Evolutionary conservation across 1,140 invertebrate species (phyloP), one percentile per base, ranked within the genome.

Genomic region (Drosophila tristis): DNA sequence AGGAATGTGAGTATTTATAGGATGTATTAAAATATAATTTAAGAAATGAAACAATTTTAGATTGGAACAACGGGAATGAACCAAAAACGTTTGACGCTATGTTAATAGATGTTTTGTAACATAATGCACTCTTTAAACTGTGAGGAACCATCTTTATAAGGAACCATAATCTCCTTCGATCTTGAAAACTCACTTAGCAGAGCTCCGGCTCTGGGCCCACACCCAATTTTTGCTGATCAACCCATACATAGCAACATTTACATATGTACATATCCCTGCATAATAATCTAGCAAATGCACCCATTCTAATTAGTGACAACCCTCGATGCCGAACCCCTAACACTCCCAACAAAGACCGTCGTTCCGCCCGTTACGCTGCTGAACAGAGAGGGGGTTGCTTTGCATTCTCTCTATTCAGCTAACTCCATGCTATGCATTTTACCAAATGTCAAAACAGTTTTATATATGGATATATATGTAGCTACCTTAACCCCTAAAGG

Each of bases 371-470:
- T 85, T 86, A 66, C 77, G 80, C 72, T 70, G 42, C 11, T 54
- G 71, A 62, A 11, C 66, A 60, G 71, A 61, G 64, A 58, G 47
- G 68, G 71, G 82, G 74, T 85, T 81, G 85, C 82, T 63, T 66
- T 49, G 63, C 73, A 67, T 67, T 54, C 72, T 64, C 31, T 44
- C n/a, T 39, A 50, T 31, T 74, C 72, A 45, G 35, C 25, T 23
- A 16, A 20, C 65, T 60, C 77, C 72, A 65, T 80, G 59, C 68
- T 62, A 68, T 80, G 77, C 77, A 81, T 78, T 73, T 85, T 80
- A 43, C 39, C 76, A 77, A 90, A 90, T 90, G 87, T 90, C 87
- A 90, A 90, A 90, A 90, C 87, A 90, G 59, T 84, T 80, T 65
- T 78, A 77, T 75, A 71, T 71, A 72, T 59, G 29, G 57, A 23